phyloP scores from a whole-genome alignment of 2,888 invertebrate species.

The Chrysotoxum bicinctum region DNA sequence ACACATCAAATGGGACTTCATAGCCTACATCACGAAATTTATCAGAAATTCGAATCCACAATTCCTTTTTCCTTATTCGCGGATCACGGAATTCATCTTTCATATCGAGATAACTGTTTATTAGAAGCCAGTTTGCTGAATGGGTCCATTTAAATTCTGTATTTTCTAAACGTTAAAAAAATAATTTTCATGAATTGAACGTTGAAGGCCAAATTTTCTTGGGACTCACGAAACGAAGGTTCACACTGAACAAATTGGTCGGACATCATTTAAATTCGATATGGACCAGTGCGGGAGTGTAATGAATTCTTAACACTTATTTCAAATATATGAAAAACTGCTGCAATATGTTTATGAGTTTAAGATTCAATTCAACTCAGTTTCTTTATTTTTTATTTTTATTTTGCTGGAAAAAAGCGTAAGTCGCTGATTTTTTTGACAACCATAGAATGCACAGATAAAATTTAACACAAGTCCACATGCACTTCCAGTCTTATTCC shows the following conservation, averaged over 20 bases:
- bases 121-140: slow-evolving; percentile 61
- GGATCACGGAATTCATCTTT: slow-evolving; percentile 53
- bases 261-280: background rate
- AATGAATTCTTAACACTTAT: background rate
- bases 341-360: background rate
- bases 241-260: background rate
- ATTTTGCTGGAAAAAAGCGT: background rate
- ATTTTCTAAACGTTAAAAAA: slow-evolving; percentile 21
- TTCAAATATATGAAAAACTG: background rate
- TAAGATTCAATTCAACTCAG: background rate
- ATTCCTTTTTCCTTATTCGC: slow-evolving; percentile 24
- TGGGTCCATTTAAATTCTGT: slow-evolving; percentile 63
- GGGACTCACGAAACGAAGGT: background rate
- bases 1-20: slow-evolving; percentile 41
- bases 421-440: background rate
- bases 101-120: slow-evolving; percentile 53
- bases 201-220: background rate
- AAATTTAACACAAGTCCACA: background rate
- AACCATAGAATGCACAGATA: background rate
- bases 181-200: background rate
- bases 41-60: slow-evolving; percentile 48
- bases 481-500: background rate
- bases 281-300: background rate
- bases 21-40: slow-evolving; percentile 58
- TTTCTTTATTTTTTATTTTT: no score